These are phyloP conservation scores for Ammodytes marinus DNA, from an alignment of 2,113 vertebrate species.

Conservation along the genomic window DNA sequence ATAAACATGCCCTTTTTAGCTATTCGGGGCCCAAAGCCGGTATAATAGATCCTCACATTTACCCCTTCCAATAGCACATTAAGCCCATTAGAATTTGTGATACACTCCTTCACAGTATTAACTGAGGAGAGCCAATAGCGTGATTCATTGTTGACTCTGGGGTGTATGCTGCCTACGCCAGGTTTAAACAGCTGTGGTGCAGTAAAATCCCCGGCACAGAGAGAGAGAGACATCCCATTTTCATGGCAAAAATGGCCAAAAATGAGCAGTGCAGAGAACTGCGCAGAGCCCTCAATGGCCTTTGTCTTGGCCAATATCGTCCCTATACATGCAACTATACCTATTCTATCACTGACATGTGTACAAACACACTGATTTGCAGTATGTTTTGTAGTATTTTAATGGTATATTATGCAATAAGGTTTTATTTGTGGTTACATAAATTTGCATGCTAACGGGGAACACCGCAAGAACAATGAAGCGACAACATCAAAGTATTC, in stretches of 20 bases:
- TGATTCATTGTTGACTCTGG: constrained; percentile 56
- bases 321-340: background rate
- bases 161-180: constrained; percentile 6
- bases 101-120: constrained; percentile 75
- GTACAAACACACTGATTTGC: background rate
- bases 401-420: constrained; percentile 6
- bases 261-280: background rate
- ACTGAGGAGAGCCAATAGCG: constrained; percentile 53
- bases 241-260: constrained; percentile 4
- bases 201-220: constrained; percentile 3
- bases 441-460: constrained; percentile 16
- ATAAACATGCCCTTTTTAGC: constrained; percentile 78
- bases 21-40: constrained; percentile 65
- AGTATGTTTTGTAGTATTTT: constrained; percentile 6
- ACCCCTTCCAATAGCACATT: constrained; percentile 69
- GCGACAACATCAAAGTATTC: constrained; percentile 38
- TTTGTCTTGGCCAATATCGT: background rate
- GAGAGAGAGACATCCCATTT: constrained; percentile 10
- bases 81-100: constrained; percentile 81
- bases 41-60: constrained; percentile 74
- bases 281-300: background rate
- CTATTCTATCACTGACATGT: background rate
- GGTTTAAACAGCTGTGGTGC: constrained; percentile 20
- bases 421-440: constrained; percentile 33
- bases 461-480: constrained; percentile 27